Conservation (phyloP, 2,888 invertebrate genomes). For the Pyrgus malvae region DNA sequence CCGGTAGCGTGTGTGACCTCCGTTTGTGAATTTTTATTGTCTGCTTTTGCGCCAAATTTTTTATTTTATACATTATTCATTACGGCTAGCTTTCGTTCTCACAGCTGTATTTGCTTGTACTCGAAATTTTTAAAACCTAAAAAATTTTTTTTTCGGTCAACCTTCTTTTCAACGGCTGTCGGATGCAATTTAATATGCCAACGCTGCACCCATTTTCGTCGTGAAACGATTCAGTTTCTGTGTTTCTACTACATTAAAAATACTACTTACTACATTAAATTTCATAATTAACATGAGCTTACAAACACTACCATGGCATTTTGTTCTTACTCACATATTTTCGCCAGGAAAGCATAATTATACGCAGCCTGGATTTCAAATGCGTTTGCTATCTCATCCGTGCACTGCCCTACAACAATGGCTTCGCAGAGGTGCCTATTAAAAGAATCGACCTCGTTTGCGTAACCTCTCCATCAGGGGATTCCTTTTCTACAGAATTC, state of each 20-base stretch:
- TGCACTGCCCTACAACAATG: neutral
- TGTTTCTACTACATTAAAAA: no score
- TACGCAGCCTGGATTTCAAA: neutral
- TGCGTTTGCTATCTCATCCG: neutral
- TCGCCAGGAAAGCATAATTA: neutral
- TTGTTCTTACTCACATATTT: neutral
- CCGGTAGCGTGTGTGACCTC: constrained; percentile 2
- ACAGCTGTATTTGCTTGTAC: neutral
- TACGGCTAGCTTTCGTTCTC: neutral
- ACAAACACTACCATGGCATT: neutral
- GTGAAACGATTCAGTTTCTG: no score
- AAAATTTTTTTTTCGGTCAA: neutral
- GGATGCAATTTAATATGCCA: no score
- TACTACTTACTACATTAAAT: neutral
- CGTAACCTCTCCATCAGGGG: constrained; percentile 7
- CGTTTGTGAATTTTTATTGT: constrained; percentile 7
- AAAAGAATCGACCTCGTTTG: constrained; percentile 10
- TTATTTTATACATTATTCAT: neutral
- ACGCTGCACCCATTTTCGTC: no score
- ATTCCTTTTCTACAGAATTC: neutral
- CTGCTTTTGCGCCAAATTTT: neutral
- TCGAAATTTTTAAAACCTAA: neutral
- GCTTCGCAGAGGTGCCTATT: constrained; percentile 14
- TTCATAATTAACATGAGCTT: no score
- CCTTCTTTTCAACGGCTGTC: no score